Evolutionary conservation across 2,888 invertebrate genomes (phyloP).

Genomic region (Perizoma affinitatum): DNA sequence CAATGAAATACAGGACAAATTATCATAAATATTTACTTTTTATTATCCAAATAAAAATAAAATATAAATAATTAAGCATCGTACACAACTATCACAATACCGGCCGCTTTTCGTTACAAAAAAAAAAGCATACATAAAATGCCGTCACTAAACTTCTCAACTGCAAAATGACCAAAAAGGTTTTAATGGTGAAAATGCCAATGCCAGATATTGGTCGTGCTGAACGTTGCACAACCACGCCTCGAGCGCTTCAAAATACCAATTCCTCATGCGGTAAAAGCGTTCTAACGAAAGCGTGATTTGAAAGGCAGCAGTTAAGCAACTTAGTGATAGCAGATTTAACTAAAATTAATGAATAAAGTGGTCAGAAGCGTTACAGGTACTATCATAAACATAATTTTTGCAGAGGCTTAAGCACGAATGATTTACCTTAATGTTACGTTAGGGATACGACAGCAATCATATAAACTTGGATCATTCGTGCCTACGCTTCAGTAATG

Average conservation of each 20-base stretch:
- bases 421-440: too few relatives aligned
- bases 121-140: slow-evolving; percentile 38
- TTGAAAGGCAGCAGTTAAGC: slow-evolving; percentile 50
- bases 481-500: slow-evolving; percentile 52
- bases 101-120: slow-evolving; percentile 46
- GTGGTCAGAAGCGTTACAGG: slow-evolving; percentile 61
- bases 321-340: slow-evolving; percentile 51
- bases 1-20: slow-evolving; percentile 73
- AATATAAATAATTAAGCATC: slow-evolving; percentile 75
- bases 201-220: too few relatives aligned
- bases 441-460: too few relatives aligned
- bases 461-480: too few relatives aligned
- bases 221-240: neutral
- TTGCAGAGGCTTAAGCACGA: slow-evolving; percentile 42
- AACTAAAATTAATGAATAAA: slow-evolving; percentile 58
- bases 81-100: slow-evolving; percentile 80
- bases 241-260: slow-evolving; percentile 4
- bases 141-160: slow-evolving; percentile 60
- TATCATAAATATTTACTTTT: slow-evolving; percentile 66
- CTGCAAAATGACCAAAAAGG: slow-evolving; percentile 35
- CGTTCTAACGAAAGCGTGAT: slow-evolving; percentile 32
- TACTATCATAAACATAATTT: slow-evolving; percentile 61
- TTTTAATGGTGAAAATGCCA: too few relatives aligned
- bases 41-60: slow-evolving; percentile 74
- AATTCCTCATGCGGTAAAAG: slow-evolving; percentile 34